Base-by-base conservation (phyloP, 2,113 vertebrate species). In the Takifugu bimaculatus region DNA sequence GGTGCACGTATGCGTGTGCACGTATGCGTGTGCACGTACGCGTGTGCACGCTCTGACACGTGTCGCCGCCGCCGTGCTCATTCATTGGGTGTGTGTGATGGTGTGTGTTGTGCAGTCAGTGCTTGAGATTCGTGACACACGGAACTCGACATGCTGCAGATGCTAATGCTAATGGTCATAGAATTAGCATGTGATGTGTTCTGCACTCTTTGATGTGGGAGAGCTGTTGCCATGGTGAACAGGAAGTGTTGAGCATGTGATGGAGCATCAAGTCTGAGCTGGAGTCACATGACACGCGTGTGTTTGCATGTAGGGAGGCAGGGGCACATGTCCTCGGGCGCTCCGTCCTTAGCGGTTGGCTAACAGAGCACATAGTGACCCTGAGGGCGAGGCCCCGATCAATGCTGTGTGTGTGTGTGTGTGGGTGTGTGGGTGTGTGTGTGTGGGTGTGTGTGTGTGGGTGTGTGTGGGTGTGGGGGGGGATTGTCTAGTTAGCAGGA, bases 31-130 rank as follows among this genome's bases (percentile, higher is more conserved):
- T 39, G 7, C 35, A 39, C 35, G 9, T 39, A 11, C 11, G 35
- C 1, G 35, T 11, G 35, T 39, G 35, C 35, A 39, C 35, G 7
- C 35, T 39, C 35, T 39, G 35, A 2, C 32, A 39, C 35, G 35
- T 39, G 35, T 92, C 91, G 92, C 92, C 90, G 91, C 93, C 93
- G 92, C 91, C 91, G 92, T 92, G 89, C 89, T 91, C 92, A 93
- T 93, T 85, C 1, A 6, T 39, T 39, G 35, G 91, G 93, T 86
- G 87, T 92, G 88, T 88, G 88, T 89, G 91, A 85, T 79, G 71
- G 90, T 74, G 60, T 91, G 7, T 5, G 35, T 9, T 39, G 35
- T 39, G 2, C 1, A 10, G 7, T 39, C 35, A 10, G 1, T 20
- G 20, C 20, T 20, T 20, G 20, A 20, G 20, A 20, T 20, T 20